Percentiles rank a stretch among this genome's conserved stretches.
Evolutionary conservation across 1,140 invertebrate genomes (phyloP).

Genomic region (Atopsyche davidsoni): DNA sequence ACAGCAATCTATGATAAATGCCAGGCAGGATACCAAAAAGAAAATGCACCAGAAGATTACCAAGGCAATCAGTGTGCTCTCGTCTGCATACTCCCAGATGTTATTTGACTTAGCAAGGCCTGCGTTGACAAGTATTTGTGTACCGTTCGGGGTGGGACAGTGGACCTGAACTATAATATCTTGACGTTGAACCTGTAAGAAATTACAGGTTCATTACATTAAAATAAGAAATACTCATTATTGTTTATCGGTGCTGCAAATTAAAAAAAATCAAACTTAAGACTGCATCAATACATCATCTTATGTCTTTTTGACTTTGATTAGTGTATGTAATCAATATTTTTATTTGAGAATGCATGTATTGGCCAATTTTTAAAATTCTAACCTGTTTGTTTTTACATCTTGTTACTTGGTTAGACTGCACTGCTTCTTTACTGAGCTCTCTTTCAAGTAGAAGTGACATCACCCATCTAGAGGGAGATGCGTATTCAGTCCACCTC

Average conservation of each 20-base stretch:
- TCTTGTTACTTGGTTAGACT: constrained; percentile 42
- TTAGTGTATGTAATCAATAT: constrained; percentile 8
- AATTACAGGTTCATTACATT: too few relatives aligned
- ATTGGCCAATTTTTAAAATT: neutral
- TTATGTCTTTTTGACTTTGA: too few relatives aligned
- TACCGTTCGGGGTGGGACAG: constrained; percentile 71
- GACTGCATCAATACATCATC: constrained; percentile 1
- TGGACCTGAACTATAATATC: constrained; percentile 76
- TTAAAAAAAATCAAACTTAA: constrained; percentile 9
- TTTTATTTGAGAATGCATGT: neutral
- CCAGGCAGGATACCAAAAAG: constrained; percentile 51
- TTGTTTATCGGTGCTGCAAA: neutral
- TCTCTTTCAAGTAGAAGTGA: constrained; percentile 61
- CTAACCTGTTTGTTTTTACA: constrained; percentile 64
- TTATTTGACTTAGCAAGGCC: constrained; percentile 44
- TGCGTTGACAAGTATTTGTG: constrained; percentile 58
- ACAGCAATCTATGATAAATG: constrained; percentile 55
- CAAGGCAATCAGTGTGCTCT: constrained; percentile 51
- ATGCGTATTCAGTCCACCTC: constrained; percentile 61
- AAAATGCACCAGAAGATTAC: constrained; percentile 53
- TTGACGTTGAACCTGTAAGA: constrained; percentile 64
- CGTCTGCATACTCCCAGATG: constrained; percentile 48
- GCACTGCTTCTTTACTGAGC: constrained; percentile 57
- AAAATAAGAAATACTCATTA: too few relatives aligned
- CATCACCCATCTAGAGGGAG: constrained; percentile 70